Conservation (phyloP, 2,113 vertebrate species). For the Ginglymostoma cirratum region DNA sequence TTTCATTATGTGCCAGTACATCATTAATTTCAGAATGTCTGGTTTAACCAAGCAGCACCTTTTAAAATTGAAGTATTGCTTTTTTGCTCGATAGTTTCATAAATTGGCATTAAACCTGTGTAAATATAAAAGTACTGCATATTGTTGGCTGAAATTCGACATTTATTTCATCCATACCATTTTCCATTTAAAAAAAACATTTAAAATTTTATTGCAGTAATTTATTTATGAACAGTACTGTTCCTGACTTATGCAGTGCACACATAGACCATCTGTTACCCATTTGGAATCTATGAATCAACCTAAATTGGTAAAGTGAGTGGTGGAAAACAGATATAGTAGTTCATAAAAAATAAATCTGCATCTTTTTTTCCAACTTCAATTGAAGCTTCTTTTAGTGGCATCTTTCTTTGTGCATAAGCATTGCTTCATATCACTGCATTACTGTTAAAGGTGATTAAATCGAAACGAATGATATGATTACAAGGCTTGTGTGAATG, state of each 20-base stretch:
- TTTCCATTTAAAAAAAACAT: constrained; percentile 16
- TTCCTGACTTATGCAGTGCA: neutral
- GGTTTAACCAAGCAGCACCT: neutral
- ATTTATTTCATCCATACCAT: constrained; percentile 27
- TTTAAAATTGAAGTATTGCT: constrained; percentile 12
- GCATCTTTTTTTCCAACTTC: neutral
- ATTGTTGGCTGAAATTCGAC: neutral
- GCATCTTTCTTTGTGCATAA: neutral
- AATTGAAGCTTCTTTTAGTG: neutral
- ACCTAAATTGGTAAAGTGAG: constrained; percentile 26
- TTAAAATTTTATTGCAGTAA: constrained; percentile 21
- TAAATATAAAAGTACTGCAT: constrained; percentile 1
- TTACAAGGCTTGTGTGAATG: too few relatives aligned
- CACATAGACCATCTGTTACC: constrained; percentile 32
- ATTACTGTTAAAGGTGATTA: neutral
- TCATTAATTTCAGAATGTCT: neutral
- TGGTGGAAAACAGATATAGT: neutral
- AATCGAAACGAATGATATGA: neutral
- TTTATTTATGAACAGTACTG: constrained; percentile 26
- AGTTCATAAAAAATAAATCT: constrained; percentile 23
- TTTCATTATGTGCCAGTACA: neutral
- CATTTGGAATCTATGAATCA: constrained; percentile 30
- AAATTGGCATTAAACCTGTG: neutral
- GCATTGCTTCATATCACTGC: neutral
- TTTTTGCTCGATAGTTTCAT: neutral